Base-by-base conservation (phyloP, 2,888 invertebrate species). In the Eristalinus aeneus region DNA sequence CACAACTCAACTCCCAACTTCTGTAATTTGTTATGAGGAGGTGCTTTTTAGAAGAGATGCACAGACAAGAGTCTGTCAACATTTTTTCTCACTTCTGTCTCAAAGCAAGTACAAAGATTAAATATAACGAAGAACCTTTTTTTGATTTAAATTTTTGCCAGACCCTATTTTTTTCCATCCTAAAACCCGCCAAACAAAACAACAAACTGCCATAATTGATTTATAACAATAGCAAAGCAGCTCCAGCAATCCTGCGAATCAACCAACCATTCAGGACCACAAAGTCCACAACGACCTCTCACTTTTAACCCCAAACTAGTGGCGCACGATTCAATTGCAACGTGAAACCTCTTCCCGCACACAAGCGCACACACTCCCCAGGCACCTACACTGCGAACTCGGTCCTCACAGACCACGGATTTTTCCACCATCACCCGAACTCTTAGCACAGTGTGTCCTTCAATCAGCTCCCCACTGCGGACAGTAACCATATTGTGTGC, bases 281-380 rank as follows among this genome's bases (percentile, higher is more conserved):
- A 76, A 71, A 75, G 58, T 68, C 80, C 63, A 76, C 75, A 72
- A 61, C 67, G 80, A 80, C 75, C 75, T 75, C 84, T 75, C 75
- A 76, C 80, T 75, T 80, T 76, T 72, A 76, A 72, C 85, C 72
- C 68, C 53, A 68, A 80, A 75, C 74, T 69, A 69, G 73, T 78
- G 78, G 65, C 46, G 8, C 56, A 73, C 63, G 68, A 68, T 83
- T 77, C 72, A 78, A 68, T 78, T 83, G 82, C 46, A 54, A 63
- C 61, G 82, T 39, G 67, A 73, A 77, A 78, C 46, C 67, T 56
- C 73, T 53, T 76, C n/a, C n/a, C 10, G 16, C 23, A 31, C 27
- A 20, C 23, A 56, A 31, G 39, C 16, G 63, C 20, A 76, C 54
- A 65, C 32, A 71, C 54, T 20, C 5, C 27, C 27, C 27, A 27